Evolutionary conservation across 2,888 invertebrate genomes (phyloP).

Genomic region (Zhuqinia jingwanae): DNA sequence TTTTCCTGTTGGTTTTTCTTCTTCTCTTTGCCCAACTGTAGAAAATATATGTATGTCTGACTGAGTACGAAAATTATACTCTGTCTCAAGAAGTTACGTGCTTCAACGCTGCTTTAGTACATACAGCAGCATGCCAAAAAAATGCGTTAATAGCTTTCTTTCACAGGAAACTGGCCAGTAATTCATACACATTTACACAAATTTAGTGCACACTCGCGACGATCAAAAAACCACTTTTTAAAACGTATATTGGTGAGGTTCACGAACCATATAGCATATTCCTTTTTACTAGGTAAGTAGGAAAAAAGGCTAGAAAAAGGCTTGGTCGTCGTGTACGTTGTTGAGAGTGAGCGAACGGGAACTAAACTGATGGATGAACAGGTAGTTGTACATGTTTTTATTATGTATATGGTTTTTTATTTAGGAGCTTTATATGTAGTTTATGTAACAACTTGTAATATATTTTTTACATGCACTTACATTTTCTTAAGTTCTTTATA

Average conservation of each 20-base stretch:
- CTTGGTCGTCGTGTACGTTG: neutral
- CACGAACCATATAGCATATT: neutral
- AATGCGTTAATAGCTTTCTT: neutral
- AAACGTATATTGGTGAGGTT: neutral
- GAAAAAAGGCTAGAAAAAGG: neutral
- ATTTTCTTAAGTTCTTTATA: neutral
- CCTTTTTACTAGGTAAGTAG: neutral
- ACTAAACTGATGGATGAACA: slow-evolving; percentile 32
- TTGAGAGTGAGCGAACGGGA: neutral
- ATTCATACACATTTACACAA: neutral
- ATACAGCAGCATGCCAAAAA: neutral
- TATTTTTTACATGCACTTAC: neutral
- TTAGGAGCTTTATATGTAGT: neutral
- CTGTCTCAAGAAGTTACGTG: neutral
- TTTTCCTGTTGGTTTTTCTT: slow-evolving; percentile 6
- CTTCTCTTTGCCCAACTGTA: neutral
- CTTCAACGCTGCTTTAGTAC: neutral
- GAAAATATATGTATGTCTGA: no score
- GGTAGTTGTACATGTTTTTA: slow-evolving; percentile 41
- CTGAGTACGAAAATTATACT: neutral
- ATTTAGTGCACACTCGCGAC: neutral
- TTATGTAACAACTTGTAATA: neutral
- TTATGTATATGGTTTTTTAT: neutral
- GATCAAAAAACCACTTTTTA: neutral
- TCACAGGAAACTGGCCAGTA: neutral